Conservation (phyloP, 2,888 invertebrate genomes). For the Norana najaformis region DNA sequence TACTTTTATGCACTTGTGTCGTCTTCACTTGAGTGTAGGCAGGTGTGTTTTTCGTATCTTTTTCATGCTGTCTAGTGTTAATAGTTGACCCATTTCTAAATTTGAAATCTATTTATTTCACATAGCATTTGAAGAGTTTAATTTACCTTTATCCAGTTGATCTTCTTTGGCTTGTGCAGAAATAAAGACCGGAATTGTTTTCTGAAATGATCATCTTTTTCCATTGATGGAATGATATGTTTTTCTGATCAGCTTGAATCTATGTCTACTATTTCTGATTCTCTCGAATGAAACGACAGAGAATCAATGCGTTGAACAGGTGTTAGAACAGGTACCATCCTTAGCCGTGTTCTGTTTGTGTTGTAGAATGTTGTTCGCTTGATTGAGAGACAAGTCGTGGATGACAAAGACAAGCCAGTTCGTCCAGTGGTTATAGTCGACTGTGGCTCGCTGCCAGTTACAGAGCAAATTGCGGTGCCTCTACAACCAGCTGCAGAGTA, state of each 20-base stretch:
- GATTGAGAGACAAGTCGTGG: constrained; percentile 77
- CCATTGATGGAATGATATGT: neutral
- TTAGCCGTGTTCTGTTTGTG: constrained; percentile 10
- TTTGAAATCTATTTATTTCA: too few relatives aligned
- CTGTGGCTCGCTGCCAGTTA: constrained; percentile 71
- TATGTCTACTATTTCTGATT: neutral
- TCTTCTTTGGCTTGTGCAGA: neutral
- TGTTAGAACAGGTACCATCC: neutral
- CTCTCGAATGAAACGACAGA: neutral
- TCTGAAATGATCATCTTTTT: neutral
- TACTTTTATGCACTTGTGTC: too few relatives aligned
- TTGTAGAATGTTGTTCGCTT: constrained; percentile 78
- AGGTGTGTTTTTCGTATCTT: too few relatives aligned
- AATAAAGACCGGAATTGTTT: neutral
- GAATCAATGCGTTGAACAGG: neutral
- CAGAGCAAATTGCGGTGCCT: neutral
- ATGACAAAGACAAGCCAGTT: constrained; percentile 77
- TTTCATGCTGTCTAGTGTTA: too few relatives aligned
- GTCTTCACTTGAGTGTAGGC: too few relatives aligned
- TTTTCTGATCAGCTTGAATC: neutral
- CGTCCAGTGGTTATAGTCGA: constrained; percentile 82
- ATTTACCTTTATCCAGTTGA: too few relatives aligned
- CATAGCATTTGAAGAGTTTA: too few relatives aligned
- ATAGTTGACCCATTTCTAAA: too few relatives aligned
- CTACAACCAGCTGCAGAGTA: constrained; percentile 44